Percentiles rank a stretch among this genome's conserved stretches.
These are phyloP conservation scores for Bos taurus DNA, from an alignment of 2,113 vertebrate genomes.

Conservation along the genomic window DNA sequence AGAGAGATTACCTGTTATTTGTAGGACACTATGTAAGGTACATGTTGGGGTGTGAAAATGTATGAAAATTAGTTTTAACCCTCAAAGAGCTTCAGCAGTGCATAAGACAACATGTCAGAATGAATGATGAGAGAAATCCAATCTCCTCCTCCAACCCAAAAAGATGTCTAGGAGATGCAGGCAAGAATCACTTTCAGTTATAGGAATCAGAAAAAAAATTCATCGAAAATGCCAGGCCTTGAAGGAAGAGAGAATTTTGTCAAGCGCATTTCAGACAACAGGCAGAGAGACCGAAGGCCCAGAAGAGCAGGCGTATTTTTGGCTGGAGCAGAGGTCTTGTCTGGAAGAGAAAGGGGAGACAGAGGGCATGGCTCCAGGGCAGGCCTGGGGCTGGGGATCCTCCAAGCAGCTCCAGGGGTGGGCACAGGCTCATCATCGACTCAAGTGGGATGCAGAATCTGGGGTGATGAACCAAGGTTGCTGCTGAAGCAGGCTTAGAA, in stretches of 20 bases:
- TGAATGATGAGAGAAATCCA: not conserved
- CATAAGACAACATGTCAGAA: not conserved
- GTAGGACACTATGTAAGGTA: not conserved
- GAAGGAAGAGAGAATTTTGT: not conserved
- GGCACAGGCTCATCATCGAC: not conserved
- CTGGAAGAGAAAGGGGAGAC: not conserved
- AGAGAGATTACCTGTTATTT: not conserved
- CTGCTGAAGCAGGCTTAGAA: not conserved
- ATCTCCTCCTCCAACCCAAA: accelerated
- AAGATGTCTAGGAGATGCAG: not conserved
- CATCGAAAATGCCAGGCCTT: not conserved
- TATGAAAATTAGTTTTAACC: not conserved
- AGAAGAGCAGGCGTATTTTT: not conserved
- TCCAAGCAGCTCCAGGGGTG: not conserved
- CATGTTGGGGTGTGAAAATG: not conserved
- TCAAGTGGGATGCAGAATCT: not conserved
- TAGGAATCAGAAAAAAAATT: not conserved
- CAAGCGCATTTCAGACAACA: not conserved
- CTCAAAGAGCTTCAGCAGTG: not conserved
- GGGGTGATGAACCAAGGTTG: not conserved
- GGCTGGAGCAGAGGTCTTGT: not conserved
- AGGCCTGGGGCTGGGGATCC: too few species aligned
- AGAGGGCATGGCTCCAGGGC: not conserved
- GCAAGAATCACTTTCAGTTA: not conserved
- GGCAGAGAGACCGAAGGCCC: not conserved